Evolutionary conservation across 2,888 invertebrate genomes (phyloP).

Genomic region (Scaptomyza polygonia): DNA sequence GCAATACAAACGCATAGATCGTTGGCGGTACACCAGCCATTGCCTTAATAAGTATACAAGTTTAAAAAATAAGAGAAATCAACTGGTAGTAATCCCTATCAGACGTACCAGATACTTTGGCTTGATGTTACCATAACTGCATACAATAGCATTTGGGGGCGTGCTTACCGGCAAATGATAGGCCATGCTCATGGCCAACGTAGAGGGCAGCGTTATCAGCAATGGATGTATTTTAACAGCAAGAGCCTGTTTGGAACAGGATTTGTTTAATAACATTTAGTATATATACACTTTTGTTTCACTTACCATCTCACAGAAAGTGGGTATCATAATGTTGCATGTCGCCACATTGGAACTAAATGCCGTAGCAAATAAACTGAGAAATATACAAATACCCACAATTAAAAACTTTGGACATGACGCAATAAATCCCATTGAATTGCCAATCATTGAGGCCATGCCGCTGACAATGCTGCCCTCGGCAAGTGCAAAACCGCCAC

Average conservation of each 20-base stretch:
- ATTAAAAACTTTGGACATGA: conserved; percentile 86
- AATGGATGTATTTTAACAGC: conserved; percentile 91
- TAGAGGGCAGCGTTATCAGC: conserved; percentile 93
- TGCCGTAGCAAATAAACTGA: conserved; percentile 90
- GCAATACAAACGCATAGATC: conserved; percentile 15
- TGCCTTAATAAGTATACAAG: conserved; percentile 31
- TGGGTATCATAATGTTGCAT: conserved; percentile 92
- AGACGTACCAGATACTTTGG: conserved; percentile 89
- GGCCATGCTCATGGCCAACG: conserved; percentile 93
- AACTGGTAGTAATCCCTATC: background rate
- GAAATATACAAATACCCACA: conserved; percentile 89
- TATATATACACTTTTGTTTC: background rate
- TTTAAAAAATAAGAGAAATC: background rate
- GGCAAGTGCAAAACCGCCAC: conserved; percentile 95
- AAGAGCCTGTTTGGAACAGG: conserved; percentile 86
- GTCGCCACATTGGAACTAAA: conserved; percentile 93
- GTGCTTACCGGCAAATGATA: conserved; percentile 97
- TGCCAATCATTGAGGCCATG: conserved; percentile 90
- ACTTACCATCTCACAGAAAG: conserved; percentile 89
- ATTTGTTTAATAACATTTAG: background rate
- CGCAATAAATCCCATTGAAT: conserved; percentile 87
- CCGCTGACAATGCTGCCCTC: conserved; percentile 92
- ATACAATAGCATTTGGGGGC: conserved; percentile 96
- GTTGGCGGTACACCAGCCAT: conserved; percentile 59
- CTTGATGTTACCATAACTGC: conserved; percentile 90